phyloP scores from a whole-genome alignment of 1,140 invertebrate genomes.

The Mylabris phalerata region DNA sequence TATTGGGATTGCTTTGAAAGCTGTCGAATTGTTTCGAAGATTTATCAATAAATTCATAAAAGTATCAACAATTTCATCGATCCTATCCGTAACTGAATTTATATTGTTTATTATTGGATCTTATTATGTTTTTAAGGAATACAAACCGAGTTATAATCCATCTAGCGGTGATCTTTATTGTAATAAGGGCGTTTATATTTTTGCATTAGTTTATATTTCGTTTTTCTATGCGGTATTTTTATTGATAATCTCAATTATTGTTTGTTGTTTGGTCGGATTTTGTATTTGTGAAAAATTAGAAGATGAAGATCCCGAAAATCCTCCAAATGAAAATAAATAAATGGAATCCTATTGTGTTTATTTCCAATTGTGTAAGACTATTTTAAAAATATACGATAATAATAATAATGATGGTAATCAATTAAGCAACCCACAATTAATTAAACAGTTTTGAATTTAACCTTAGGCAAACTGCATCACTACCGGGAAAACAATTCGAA shows the following conservation, averaged over 20 bases:
- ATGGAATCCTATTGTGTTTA: too few species aligned
- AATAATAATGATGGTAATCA: too few species aligned
- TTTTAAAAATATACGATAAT: too few species aligned
- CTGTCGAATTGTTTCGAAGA: slow-evolving; percentile 1
- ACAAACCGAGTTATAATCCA: slow-evolving; percentile 7
- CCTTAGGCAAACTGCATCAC: too few species aligned
- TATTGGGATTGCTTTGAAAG: slow-evolving; percentile 3
- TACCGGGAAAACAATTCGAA: too few species aligned
- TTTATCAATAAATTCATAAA: not conserved
- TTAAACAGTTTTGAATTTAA: too few species aligned
- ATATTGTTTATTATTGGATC: slow-evolving; percentile 7
- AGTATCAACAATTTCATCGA: not conserved
- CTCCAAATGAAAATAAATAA: too few species aligned
- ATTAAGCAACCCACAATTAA: too few species aligned
- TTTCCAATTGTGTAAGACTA: too few species aligned
- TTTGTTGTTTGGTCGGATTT: not conserved
- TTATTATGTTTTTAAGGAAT: slow-evolving; percentile 8
- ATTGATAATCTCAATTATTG: not conserved
- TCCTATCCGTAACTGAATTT: slow-evolving; percentile 3
- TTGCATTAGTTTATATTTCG: slow-evolving; percentile 8
- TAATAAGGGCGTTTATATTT: slow-evolving; percentile 5
- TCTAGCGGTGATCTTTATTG: not conserved
- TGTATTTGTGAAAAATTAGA: too few species aligned
- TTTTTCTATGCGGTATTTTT: slow-evolving; percentile 1
- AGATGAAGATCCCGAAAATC: too few species aligned